phyloP scores from a whole-genome alignment of 53 echinoderm and acorn worm genomes.

The Astropecten irregularis region DNA sequence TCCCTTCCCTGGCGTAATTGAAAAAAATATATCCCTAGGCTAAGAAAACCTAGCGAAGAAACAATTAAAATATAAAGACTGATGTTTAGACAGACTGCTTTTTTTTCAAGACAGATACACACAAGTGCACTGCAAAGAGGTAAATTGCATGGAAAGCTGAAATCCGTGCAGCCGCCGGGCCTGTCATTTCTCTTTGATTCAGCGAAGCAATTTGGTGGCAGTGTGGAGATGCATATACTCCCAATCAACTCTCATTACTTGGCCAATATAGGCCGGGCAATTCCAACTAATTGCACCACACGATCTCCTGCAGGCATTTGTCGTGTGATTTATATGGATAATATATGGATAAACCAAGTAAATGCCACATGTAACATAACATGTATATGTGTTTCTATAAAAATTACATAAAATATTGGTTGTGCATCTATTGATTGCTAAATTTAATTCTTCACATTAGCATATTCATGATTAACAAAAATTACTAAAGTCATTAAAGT shows the following conservation, averaged over 20 bases:
- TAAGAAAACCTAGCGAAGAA: constrained; percentile 18
- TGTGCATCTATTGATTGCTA: no score
- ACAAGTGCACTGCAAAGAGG: background rate
- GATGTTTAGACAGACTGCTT: constrained; percentile 41
- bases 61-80: constrained; percentile 23
- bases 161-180: background rate
- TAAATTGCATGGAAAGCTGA: constrained; percentile 10
- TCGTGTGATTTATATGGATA: no score
- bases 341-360: no score
- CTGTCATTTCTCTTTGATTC: constrained; percentile 45
- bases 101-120: background rate
- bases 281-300: constrained; percentile 5
- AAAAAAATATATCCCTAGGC: constrained; percentile 9
- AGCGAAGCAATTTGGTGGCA: constrained; percentile 18
- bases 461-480: no score
- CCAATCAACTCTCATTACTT: constrained; percentile 13
- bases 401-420: no score
- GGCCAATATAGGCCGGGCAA: constrained; percentile 35
- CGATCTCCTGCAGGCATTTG: background rate
- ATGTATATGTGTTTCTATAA: no score
- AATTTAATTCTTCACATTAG: no score
- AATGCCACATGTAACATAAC: no score
- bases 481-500: no score
- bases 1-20: constrained; percentile 37
- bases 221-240: background rate